Evolutionary conservation across 2,113 vertebrate genomes (phyloP).

Genomic region (Callithrix jacchus): DNA sequence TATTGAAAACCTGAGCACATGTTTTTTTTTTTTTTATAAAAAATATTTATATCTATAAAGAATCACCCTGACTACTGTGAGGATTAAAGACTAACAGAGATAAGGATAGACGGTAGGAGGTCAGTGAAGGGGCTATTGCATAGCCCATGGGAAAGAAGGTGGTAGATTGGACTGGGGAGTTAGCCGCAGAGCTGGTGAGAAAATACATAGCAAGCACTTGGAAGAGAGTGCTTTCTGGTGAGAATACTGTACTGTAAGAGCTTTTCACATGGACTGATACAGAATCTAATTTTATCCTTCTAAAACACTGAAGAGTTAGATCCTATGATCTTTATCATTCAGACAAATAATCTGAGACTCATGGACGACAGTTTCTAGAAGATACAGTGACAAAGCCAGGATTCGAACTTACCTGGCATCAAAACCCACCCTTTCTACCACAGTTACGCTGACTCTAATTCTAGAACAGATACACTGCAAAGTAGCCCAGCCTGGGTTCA

Average conservation of each 20-base stretch:
- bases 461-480: not conserved
- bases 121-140: not conserved
- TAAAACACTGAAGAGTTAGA: not conserved
- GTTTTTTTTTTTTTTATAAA: too few relatives aligned
- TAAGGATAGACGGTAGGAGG: not conserved
- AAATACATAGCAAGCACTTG: not conserved
- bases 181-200: not conserved
- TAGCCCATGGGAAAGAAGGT: not conserved
- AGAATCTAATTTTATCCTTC: not conserved
- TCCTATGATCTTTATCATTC: not conserved
- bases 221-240: not conserved
- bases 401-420: not conserved
- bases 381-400: not conserved
- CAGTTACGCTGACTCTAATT: not conserved
- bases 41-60: not conserved
- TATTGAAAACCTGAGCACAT: not conserved
- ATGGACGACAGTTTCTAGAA: not conserved
- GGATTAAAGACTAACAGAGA: not conserved
- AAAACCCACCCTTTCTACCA: not conserved
- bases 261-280: not conserved
- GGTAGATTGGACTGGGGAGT: not conserved
- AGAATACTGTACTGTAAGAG: not conserved
- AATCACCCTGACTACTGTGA: not conserved
- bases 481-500: not conserved
- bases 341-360: not conserved